phyloP scores from a whole-genome alignment of 1,140 invertebrate genomes.

The Trichonephila clavata region DNA sequence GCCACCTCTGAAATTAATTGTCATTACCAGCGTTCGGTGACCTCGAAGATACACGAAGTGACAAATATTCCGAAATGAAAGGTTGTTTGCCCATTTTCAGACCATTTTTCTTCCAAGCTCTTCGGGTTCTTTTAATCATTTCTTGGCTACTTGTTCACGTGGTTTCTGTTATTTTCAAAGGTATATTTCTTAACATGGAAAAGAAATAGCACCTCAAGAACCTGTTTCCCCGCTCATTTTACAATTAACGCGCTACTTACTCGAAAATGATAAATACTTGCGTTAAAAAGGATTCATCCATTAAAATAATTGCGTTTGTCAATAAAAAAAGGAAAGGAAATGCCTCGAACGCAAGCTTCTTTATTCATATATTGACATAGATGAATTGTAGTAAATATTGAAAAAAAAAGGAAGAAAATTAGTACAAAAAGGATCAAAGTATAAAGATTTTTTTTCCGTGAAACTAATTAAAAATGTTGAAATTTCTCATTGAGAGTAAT shows the following conservation, averaged over 20 bases:
- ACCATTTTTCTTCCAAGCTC: background rate
- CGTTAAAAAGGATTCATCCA: background rate
- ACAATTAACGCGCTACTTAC: background rate
- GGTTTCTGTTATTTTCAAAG: background rate
- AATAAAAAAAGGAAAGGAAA: background rate
- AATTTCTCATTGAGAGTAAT: too few species aligned
- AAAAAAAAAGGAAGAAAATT: too few species aligned
- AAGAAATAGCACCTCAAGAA: background rate
- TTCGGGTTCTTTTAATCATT: background rate
- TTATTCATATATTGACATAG: too few species aligned
- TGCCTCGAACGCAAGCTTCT: background rate
- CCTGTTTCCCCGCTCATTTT: background rate
- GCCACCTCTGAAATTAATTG: background rate
- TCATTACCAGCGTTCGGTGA: background rate
- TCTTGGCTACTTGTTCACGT: background rate
- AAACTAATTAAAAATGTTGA: too few species aligned
- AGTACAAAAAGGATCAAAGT: too few species aligned
- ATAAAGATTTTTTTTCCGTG: too few species aligned
- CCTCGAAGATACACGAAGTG: background rate
- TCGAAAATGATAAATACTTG: background rate
- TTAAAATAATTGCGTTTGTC: slow-evolving; percentile 8
- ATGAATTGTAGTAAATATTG: background rate
- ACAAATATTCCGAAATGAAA: background rate
- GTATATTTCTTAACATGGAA: background rate
- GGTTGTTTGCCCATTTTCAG: background rate